phyloP scores from a whole-genome alignment of 2,888 invertebrate species.

The Lochmaea crataegi region DNA sequence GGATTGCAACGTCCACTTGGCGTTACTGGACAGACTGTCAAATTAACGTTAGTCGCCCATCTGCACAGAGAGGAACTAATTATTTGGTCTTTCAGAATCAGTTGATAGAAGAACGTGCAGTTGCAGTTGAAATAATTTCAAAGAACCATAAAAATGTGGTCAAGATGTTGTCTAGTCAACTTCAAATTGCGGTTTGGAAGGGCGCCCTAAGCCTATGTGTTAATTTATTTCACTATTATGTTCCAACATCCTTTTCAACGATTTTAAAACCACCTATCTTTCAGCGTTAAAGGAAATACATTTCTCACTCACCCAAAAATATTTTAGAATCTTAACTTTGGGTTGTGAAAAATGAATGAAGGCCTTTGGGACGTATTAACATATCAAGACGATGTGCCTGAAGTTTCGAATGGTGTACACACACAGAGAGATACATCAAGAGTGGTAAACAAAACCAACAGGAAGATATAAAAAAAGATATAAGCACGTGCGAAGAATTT shows the following conservation, averaged over 20 bases:
- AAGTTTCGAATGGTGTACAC: constrained; percentile 9
- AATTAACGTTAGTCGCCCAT: too few relatives aligned
- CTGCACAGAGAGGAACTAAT: too few relatives aligned
- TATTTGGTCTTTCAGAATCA: too few relatives aligned
- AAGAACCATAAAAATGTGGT: too few relatives aligned
- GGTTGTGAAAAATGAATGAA: constrained; percentile 28
- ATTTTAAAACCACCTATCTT: constrained; percentile 20
- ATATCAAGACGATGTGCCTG: constrained; percentile 21
- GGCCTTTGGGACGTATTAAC: constrained; percentile 30
- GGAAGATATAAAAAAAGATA: constrained; percentile 19
- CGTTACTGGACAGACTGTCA: too few relatives aligned
- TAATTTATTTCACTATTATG: constrained; percentile 1
- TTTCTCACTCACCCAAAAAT: constrained; percentile 19
- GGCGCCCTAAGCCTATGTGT: too few relatives aligned
- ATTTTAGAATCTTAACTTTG: constrained; percentile 17
- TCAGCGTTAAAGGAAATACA: constrained; percentile 29
- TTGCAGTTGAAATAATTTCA: too few relatives aligned
- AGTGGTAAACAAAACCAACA: constrained; percentile 13
- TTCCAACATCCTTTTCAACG: constrained; percentile 5
- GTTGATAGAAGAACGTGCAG: too few relatives aligned
- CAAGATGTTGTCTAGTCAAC: too few relatives aligned
- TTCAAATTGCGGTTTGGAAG: too few relatives aligned
- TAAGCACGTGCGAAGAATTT: constrained; percentile 23
- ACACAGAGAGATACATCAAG: not conserved
- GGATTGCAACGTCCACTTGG: too few relatives aligned